These are phyloP conservation scores for Pyrgilauda ruficollis DNA, from an alignment of 2,113 vertebrate species.

Conservation along the genomic window DNA sequence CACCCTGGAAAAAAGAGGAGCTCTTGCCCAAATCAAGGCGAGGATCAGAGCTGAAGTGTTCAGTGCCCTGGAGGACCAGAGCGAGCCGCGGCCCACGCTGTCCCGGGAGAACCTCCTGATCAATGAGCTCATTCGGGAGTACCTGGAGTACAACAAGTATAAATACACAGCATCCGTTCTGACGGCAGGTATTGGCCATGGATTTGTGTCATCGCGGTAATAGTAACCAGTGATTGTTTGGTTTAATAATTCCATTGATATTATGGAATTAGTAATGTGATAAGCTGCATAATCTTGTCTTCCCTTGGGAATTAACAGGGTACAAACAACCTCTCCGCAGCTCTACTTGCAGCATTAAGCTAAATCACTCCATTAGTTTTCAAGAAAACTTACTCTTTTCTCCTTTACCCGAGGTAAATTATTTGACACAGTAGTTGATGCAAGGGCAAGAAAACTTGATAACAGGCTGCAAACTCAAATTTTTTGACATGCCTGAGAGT, in stretches of 20 bases:
- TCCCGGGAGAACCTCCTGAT: slow-evolving; percentile 90
- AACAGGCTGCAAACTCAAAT: background rate
- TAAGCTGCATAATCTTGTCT: background rate
- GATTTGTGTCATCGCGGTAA: background rate
- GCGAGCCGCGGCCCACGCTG: slow-evolving; percentile 77
- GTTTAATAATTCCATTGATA: background rate
- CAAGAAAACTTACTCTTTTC: background rate
- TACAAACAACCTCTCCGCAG: background rate
- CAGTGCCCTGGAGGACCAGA: slow-evolving; percentile 84
- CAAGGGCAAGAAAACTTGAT: background rate
- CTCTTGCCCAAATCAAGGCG: slow-evolving; percentile 85
- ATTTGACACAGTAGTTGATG: background rate
- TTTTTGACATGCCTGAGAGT: background rate
- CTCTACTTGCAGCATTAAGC: background rate
- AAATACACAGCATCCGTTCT: slow-evolving; percentile 85
- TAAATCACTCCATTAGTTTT: background rate
- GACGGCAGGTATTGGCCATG: slow-evolving; percentile 78
- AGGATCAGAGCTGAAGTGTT: slow-evolving; percentile 93
- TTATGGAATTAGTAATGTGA: fast-evolving
- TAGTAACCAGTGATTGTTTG: background rate
- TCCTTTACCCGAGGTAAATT: background rate
- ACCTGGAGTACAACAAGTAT: slow-evolving; percentile 94
- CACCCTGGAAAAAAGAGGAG: slow-evolving; percentile 87
- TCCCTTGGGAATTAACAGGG: background rate
- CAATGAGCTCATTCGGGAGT: slow-evolving; percentile 94